Percentiles rank a stretch among this genome's conserved stretches.
Evolutionary conservation across 2,113 vertebrate genomes (phyloP).

Genomic region (Mustela nigripes): DNA sequence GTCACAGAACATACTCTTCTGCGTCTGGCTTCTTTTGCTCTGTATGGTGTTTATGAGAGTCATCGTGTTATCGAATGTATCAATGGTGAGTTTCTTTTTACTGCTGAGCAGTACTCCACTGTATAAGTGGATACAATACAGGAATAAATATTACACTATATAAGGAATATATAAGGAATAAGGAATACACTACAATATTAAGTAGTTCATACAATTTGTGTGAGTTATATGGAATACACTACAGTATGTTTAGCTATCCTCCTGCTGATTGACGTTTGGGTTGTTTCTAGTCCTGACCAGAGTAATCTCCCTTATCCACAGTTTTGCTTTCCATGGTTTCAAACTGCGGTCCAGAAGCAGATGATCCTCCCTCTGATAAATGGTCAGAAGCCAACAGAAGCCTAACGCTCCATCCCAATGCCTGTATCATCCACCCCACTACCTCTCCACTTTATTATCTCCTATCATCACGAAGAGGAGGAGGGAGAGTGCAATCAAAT

Average conservation of each 20-base stretch:
- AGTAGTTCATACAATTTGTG: too few species aligned
- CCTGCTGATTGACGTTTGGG: accelerated
- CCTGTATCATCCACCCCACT: background rate
- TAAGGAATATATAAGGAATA: too few species aligned
- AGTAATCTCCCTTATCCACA: background rate
- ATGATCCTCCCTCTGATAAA: background rate
- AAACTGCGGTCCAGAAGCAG: background rate
- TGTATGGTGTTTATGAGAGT: background rate
- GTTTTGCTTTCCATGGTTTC: background rate
- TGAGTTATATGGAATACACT: too few species aligned
- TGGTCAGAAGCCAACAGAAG: background rate
- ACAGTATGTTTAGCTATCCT: background rate
- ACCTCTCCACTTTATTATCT: background rate
- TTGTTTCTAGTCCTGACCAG: background rate
- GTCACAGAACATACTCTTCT: background rate
- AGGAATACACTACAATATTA: too few species aligned
- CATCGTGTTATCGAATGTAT: accelerated
- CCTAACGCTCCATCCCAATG: background rate
- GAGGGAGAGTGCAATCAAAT: background rate
- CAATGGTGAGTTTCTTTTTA: background rate
- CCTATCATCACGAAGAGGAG: background rate
- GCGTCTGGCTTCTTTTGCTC: background rate
- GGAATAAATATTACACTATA: too few species aligned
- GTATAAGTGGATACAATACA: background rate
- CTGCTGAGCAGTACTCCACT: background rate